phyloP scores from a whole-genome alignment of 2,888 invertebrate species.

The Acleris holmiana region DNA sequence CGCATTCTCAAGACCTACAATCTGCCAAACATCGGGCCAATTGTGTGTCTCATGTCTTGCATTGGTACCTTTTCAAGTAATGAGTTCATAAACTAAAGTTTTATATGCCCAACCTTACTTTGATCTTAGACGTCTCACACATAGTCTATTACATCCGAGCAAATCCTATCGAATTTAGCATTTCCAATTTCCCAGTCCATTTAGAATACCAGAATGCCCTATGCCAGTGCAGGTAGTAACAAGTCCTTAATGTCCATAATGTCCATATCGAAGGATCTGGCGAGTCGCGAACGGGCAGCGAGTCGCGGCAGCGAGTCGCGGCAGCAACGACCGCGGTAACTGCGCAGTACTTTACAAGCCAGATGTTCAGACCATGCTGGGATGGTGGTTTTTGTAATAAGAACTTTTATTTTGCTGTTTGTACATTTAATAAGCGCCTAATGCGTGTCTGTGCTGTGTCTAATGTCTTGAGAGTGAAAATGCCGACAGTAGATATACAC shows the following conservation, averaged over 20 bases:
- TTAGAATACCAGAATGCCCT: not conserved
- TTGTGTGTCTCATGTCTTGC: too few species aligned
- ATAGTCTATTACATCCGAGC: not conserved
- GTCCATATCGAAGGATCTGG: constrained; percentile 44
- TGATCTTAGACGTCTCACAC: too few species aligned
- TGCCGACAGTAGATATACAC: too few species aligned
- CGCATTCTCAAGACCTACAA: too few species aligned
- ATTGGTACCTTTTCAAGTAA: too few species aligned
- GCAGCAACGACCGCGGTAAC: not conserved
- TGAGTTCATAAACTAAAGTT: too few species aligned
- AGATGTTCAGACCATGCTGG: constrained; percentile 11
- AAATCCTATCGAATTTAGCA: not conserved
- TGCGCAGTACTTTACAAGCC: not conserved
- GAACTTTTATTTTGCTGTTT: not conserved
- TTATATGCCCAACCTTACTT: too few species aligned
- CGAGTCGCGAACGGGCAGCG: constrained; percentile 44
- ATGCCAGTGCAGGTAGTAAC: constrained; percentile 40
- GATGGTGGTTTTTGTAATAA: not conserved
- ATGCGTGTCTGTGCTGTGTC: too few species aligned
- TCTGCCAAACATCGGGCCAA: too few species aligned
- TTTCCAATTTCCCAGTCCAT: not conserved
- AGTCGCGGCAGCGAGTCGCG: constrained; percentile 27
- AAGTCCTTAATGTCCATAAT: constrained; percentile 47
- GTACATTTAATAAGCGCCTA: not conserved
- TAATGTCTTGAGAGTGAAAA: too few species aligned